Evolutionary conservation across 2,113 vertebrate genomes (phyloP).

Genomic region (Brachyistius frenatus): DNA sequence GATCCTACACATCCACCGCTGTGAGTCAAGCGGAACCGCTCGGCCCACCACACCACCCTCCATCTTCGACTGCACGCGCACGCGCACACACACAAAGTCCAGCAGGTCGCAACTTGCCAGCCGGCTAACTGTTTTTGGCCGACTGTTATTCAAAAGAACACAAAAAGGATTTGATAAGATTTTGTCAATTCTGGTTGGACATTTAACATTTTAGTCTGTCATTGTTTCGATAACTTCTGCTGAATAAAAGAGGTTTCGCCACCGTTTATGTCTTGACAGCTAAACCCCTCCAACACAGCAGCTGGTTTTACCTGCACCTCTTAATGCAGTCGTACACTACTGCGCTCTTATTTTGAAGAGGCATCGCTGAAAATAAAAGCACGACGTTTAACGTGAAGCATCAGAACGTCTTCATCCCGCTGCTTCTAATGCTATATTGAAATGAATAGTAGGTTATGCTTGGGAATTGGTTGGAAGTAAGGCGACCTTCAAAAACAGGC

Average conservation of each 20-base stretch:
- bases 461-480: background rate
- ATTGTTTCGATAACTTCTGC: background rate
- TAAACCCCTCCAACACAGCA: background rate
- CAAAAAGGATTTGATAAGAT: constrained; percentile 3
- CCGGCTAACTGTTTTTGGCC: background rate
- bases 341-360: too few relatives aligned
- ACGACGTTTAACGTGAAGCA: too few relatives aligned
- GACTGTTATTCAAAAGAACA: background rate
- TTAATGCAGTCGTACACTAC: too few relatives aligned
- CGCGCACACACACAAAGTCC: background rate
- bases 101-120: constrained; percentile 15
- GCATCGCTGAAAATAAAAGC: too few relatives aligned
- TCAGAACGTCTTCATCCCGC: too few relatives aligned
- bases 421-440: too few relatives aligned
- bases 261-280: background rate
- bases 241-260: background rate
- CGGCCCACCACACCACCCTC: background rate
- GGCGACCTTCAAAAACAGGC: too few relatives aligned
- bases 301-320: background rate
- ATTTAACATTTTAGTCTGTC: background rate
- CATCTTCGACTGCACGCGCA: background rate
- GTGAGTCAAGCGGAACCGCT: background rate
- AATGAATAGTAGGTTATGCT: background rate
- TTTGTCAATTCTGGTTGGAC: background rate
- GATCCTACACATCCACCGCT: background rate